phyloP scores from a whole-genome alignment of 2,888 invertebrate species.

The Punctoribates punctum region DNA sequence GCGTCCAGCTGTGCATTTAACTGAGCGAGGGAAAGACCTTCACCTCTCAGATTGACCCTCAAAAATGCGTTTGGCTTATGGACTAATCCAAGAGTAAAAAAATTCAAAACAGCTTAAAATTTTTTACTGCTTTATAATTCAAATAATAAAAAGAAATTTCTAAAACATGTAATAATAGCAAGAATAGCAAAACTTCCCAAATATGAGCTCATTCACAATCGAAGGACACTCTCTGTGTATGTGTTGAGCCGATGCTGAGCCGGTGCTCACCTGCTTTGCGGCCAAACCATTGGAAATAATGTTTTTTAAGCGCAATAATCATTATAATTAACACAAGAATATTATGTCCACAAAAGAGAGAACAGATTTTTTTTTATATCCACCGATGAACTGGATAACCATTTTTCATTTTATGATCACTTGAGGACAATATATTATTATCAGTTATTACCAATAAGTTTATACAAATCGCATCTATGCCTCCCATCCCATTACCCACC shows the following conservation, averaged over 20 bases:
- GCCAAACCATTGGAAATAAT: too few species aligned
- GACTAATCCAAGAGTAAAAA: constrained; percentile 21
- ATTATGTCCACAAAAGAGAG: neutral
- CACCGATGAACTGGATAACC: neutral
- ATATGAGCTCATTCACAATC: constrained; percentile 6
- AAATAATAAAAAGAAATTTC: neutral
- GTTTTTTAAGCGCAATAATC: neutral
- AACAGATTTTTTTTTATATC: too few species aligned
- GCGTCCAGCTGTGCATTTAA: constrained; percentile 27
- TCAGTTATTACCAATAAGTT: neutral
- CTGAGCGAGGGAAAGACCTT: constrained; percentile 21
- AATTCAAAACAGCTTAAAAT: constrained; percentile 5
- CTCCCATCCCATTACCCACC: constrained; percentile 1
- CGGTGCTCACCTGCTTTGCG: too few species aligned
- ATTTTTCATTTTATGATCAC: constrained; percentile 10
- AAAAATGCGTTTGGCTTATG: neutral
- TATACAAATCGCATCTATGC: neutral
- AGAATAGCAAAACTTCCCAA: neutral
- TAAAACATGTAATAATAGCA: constrained; percentile 1
- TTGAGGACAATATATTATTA: constrained; percentile 9
- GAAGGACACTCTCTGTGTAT: neutral
- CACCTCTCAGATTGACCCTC: constrained; percentile 29
- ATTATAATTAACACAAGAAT: constrained; percentile 13
- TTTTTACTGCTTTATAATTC: neutral
- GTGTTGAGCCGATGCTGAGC: too few species aligned